These are phyloP conservation scores for Neuroterus valhalla DNA, from an alignment of 1,140 invertebrate species.

Conservation along the genomic window DNA sequence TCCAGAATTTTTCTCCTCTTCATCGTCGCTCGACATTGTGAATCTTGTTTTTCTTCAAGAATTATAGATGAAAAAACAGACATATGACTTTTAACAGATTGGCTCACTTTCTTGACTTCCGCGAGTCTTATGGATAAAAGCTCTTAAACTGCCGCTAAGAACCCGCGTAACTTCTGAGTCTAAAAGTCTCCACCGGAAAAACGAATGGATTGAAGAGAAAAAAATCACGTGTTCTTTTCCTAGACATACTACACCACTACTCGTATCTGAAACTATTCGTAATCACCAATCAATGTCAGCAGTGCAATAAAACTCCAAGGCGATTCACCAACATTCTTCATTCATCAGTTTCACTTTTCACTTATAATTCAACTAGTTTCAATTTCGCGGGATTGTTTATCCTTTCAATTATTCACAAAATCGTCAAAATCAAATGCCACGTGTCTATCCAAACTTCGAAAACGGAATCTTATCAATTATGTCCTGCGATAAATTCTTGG, in stretches of 20 bases:
- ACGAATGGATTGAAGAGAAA: slow-evolving; percentile 53
- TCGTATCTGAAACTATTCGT: not conserved
- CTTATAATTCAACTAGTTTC: too few relatives aligned
- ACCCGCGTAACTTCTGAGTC: slow-evolving; percentile 10
- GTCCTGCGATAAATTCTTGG: too few relatives aligned
- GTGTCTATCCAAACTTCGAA: too few relatives aligned
- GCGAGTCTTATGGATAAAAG: slow-evolving; percentile 51
- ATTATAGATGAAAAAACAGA: not conserved
- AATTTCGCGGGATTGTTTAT: too few relatives aligned
- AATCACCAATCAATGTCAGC: not conserved
- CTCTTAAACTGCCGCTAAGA: slow-evolving; percentile 46
- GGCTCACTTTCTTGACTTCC: not conserved
- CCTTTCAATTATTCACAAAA: too few relatives aligned
- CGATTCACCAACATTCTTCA: not conserved
- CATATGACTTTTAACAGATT: slow-evolving; percentile 4
- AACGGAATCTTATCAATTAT: too few relatives aligned
- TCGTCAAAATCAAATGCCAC: too few relatives aligned
- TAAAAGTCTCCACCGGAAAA: slow-evolving; percentile 43
- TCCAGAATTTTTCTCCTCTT: slow-evolving; percentile 2
- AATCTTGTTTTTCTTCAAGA: not conserved
- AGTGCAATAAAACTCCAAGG: not conserved
- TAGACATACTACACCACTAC: not conserved
- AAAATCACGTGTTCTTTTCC: slow-evolving; percentile 55
- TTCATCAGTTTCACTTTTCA: not conserved
- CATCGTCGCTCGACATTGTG: slow-evolving; percentile 35